Percentiles rank a stretch among this genome's conserved stretches.
Conservation (phyloP, 2,113 vertebrate species). For the Taxidea taxus region DNA sequence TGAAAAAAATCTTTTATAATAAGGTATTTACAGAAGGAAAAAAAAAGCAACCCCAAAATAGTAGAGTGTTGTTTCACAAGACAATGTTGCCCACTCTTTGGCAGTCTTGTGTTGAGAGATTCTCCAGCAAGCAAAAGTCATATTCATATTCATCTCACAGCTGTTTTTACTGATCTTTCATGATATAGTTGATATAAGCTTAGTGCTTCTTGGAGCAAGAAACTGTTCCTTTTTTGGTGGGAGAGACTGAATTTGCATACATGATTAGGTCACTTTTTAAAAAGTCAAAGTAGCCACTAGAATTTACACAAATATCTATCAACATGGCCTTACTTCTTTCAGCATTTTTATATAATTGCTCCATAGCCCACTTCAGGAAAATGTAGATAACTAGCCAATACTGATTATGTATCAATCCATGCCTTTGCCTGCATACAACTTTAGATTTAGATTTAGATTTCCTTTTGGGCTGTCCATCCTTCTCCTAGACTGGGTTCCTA, state of each 20-base stretch:
- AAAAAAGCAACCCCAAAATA: neutral
- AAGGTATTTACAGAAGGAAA: neutral
- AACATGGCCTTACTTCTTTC: neutral
- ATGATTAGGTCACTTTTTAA: neutral
- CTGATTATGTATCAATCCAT: neutral
- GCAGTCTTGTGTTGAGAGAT: neutral
- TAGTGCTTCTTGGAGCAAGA: neutral
- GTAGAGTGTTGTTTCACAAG: neutral
- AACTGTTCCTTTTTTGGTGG: neutral
- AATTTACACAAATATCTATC: neutral
- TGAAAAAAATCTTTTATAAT: neutral
- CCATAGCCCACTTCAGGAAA: neutral
- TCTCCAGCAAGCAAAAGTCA: neutral
- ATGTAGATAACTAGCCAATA: neutral
- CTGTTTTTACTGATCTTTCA: neutral
- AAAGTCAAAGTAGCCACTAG: slow-evolving; percentile 1
- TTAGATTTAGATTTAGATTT: neutral
- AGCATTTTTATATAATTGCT: neutral
- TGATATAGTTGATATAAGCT: neutral
- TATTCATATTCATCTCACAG: neutral
- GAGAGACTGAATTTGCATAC: neutral
- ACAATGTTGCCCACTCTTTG: neutral
- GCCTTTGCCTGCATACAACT: fast-evolving
- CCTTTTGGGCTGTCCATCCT: neutral
- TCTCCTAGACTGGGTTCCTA: neutral